phyloP scores from a whole-genome alignment of 1,140 invertebrate genomes.

The Brachionus sp. region DNA sequence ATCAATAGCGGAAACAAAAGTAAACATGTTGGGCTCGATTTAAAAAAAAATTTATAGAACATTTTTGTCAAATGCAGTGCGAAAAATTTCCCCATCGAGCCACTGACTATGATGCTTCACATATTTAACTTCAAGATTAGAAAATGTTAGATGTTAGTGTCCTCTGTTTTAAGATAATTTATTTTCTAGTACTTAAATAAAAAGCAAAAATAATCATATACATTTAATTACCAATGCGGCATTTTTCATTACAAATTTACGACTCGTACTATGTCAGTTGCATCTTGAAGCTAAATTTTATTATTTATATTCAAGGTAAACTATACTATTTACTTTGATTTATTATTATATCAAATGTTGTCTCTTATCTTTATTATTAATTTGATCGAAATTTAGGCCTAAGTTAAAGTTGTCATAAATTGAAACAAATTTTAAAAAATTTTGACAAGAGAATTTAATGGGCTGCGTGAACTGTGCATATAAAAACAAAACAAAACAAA shows the following conservation, averaged over 20 bases:
- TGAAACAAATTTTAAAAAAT: not conserved
- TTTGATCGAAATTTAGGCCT: not conserved
- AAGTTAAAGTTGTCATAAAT: not conserved
- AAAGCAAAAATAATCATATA: not conserved
- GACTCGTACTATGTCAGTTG: not conserved
- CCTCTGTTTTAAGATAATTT: not conserved
- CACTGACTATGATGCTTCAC: no score
- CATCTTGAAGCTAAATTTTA: not conserved
- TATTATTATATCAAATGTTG: not conserved
- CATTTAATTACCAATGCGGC: not conserved
- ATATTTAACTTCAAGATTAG: not conserved
- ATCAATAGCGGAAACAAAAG: conserved; percentile 1
- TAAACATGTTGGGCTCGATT: not conserved
- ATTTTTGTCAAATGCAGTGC: not conserved
- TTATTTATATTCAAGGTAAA: not conserved
- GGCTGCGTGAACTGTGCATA: not conserved
- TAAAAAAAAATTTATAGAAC: not conserved
- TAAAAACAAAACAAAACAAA: no score
- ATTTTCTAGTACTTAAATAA: not conserved
- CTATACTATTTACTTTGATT: not conserved
- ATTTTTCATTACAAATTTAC: not conserved
- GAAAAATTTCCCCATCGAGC: not conserved
- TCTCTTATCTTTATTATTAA: not conserved
- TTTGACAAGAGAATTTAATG: not conserved
- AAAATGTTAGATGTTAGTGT: not conserved